Percentiles rank a stretch among this genome's conserved stretches.
Conservation (phyloP, 2,113 vertebrate genomes). For the Clinocottus analis region DNA sequence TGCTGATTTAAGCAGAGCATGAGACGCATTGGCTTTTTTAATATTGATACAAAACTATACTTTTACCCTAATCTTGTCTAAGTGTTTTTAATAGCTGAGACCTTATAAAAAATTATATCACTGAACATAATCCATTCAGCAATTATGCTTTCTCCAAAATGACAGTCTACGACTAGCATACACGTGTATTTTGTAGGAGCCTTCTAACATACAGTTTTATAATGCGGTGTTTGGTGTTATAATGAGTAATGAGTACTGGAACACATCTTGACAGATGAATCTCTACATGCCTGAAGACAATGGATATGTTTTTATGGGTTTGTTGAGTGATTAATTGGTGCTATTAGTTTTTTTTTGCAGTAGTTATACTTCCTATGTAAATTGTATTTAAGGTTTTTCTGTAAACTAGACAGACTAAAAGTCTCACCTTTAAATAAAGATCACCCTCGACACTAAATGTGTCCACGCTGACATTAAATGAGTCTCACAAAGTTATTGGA, state of each 20-base stretch:
- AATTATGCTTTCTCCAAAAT: too few species aligned
- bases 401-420: conserved; percentile 7
- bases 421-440: conserved; percentile 17
- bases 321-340: neutral
- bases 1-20: neutral
- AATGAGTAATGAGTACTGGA: neutral
- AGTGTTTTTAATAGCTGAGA: neutral
- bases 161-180: neutral
- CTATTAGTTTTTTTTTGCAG: neutral
- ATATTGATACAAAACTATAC: neutral
- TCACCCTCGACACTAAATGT: conserved; percentile 8
- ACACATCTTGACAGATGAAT: neutral
- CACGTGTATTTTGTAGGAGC: neutral
- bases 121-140: too few species aligned
- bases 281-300: too few species aligned
- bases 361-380: neutral
- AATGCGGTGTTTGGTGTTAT: neutral
- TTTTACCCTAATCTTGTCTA: too few species aligned
- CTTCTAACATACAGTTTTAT: neutral
- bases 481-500: conserved; percentile 12
- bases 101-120: neutral
- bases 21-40: neutral
- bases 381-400: neutral
- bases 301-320: neutral
- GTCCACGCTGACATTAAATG: too few species aligned